Conservation (phyloP, 2,797 vertebrate species). For the Phyllotis vaccarum region DNA sequence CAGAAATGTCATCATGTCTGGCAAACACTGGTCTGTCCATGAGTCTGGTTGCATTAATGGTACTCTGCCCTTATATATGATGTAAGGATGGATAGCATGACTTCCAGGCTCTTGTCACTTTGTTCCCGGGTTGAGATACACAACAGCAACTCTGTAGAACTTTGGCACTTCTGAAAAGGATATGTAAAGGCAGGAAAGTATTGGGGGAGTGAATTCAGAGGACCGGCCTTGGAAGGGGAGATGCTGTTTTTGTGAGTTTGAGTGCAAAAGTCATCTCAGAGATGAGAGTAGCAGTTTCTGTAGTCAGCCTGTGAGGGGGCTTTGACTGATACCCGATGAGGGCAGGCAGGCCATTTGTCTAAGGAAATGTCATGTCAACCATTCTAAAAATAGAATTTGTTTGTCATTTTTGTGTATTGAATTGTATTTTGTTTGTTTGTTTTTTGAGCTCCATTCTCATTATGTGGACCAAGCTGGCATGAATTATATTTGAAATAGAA, state of each 20-base stretch:
- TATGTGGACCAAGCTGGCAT: not conserved
- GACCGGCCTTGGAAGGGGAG: not conserved
- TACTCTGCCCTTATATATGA: not conserved
- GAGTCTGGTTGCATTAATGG: not conserved
- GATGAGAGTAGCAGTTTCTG: not conserved
- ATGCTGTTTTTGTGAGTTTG: not conserved
- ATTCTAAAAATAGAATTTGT: not conserved
- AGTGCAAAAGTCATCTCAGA: not conserved
- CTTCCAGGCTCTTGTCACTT: not conserved
- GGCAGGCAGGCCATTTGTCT: not conserved
- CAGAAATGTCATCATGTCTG: not conserved
- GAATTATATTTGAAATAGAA: constrained; percentile 48
- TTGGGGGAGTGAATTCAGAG: not conserved
- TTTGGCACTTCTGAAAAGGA: not conserved
- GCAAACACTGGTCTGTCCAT: not conserved
- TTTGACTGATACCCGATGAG: not conserved
- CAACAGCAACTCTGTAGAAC: not conserved
- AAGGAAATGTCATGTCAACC: not conserved
- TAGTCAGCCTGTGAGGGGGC: not conserved
- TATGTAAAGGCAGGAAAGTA: not conserved
- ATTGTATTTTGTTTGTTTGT: not conserved
- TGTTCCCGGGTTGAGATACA: not conserved
- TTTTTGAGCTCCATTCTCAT: not conserved
- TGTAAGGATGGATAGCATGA: not conserved
- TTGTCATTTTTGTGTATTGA: not conserved